These are phyloP conservation scores for Oryctolagus cuniculus DNA, from an alignment of 2,113 vertebrate species.

Conservation along the genomic window mOryCun1.1 NC_091432.1:106480001-106480500, in stretches of 20 bases:
- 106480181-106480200: slow-evolving; percentile 51
- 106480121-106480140: slow-evolving; percentile 51
- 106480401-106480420: slow-evolving; percentile 70
- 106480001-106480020: slow-evolving; percentile 67
- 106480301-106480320: slow-evolving; percentile 67
- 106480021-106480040: slow-evolving; percentile 21
- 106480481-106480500: background rate
- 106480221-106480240: slow-evolving; percentile 72
- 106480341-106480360: background rate
- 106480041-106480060: slow-evolving; percentile 63
- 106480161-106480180: slow-evolving; percentile 46
- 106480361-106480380: slow-evolving; percentile 61
- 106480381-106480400: slow-evolving; percentile 45
- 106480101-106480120: background rate
- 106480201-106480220: slow-evolving; percentile 72
- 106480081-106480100: slow-evolving; percentile 68
- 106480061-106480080: slow-evolving; percentile 61
- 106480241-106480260: slow-evolving; percentile 24
- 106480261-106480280: slow-evolving; percentile 49
- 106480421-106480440: slow-evolving; percentile 49
- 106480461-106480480: background rate
- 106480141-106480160: background rate
- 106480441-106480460: slow-evolving; percentile 66
- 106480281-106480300: slow-evolving; percentile 64
- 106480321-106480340: slow-evolving; percentile 70